Conservation (phyloP, 2,113 vertebrate genomes). For the Grammomys surdaster region DNA sequence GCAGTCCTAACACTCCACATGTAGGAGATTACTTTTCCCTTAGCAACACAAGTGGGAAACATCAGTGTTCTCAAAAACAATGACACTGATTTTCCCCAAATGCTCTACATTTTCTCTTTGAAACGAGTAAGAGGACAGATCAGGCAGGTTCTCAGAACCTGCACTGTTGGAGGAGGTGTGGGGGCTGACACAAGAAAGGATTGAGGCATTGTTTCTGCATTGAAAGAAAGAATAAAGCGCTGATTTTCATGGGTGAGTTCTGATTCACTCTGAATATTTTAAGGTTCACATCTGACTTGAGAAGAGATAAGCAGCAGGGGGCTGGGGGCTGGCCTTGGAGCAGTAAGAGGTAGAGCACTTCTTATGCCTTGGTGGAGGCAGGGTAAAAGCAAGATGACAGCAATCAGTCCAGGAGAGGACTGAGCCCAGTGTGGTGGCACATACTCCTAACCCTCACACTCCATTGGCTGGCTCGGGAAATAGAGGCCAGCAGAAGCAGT, state of each 20-base stretch:
- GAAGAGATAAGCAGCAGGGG: neutral
- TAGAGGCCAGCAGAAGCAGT: neutral
- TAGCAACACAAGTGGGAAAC: constrained; percentile 52
- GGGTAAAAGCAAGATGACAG: neutral
- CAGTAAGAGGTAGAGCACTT: neutral
- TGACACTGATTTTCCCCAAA: constrained; percentile 35
- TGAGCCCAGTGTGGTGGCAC: neutral
- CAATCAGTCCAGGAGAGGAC: neutral
- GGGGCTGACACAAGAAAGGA: constrained; percentile 49
- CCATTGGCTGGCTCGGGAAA: neutral
- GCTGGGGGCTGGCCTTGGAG: neutral
- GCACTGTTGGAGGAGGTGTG: constrained; percentile 48
- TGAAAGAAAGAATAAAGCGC: constrained; percentile 1
- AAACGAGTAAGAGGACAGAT: constrained; percentile 57
- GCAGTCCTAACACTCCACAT: constrained; percentile 6
- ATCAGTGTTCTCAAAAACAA: constrained; percentile 68
- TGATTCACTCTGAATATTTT: constrained; percentile 41
- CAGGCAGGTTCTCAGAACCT: constrained; percentile 55
- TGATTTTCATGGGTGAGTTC: neutral
- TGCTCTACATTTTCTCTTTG: constrained; percentile 19
- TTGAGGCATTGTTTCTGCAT: constrained; percentile 64
- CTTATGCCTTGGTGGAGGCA: neutral
- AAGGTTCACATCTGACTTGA: neutral
- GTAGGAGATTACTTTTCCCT: constrained; percentile 10
- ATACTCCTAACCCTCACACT: neutral